Percentiles rank a stretch among this genome's conserved stretches.
Evolutionary conservation across 2,113 vertebrate species (phyloP).

Genomic region (Dipodomys spectabilis): DNA sequence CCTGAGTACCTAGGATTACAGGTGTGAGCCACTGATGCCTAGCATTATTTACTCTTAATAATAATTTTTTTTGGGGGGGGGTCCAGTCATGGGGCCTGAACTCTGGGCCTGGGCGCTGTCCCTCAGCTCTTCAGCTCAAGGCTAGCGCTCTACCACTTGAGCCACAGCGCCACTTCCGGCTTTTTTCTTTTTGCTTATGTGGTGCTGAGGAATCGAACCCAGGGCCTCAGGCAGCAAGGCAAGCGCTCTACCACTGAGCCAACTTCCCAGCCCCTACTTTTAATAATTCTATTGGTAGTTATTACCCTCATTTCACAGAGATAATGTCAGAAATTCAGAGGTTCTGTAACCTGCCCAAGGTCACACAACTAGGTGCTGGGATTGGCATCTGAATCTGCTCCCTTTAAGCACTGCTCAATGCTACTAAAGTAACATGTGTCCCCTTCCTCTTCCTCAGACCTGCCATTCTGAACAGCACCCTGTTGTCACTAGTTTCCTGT

Average conservation of each 20-base stretch:
- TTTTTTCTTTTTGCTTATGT: too few relatives aligned
- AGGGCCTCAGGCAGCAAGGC: too few relatives aligned
- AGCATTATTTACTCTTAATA: neutral
- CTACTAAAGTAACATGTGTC: neutral
- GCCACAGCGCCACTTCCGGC: too few relatives aligned
- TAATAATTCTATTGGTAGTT: neutral
- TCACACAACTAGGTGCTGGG: neutral
- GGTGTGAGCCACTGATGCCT: too few relatives aligned
- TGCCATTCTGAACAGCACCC: slow-evolving; percentile 5
- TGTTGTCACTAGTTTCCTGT: neutral
- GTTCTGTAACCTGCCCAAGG: neutral
- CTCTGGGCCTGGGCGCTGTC: too few relatives aligned
- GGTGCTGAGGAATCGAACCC: too few relatives aligned
- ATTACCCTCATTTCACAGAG: slow-evolving; percentile 10
- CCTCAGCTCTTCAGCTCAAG: too few relatives aligned
- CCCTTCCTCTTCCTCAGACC: neutral
- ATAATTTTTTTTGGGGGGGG: too few relatives aligned
- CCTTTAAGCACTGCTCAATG: neutral
- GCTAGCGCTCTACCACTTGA: too few relatives aligned
- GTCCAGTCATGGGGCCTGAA: too few relatives aligned
- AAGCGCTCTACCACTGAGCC: too few relatives aligned
- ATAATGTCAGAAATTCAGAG: neutral
- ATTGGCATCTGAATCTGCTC: neutral
- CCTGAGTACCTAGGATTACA: too few relatives aligned
- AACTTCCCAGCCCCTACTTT: neutral